Conservation (phyloP, 2,888 invertebrate species). For the Calliphora vomitoria region DNA sequence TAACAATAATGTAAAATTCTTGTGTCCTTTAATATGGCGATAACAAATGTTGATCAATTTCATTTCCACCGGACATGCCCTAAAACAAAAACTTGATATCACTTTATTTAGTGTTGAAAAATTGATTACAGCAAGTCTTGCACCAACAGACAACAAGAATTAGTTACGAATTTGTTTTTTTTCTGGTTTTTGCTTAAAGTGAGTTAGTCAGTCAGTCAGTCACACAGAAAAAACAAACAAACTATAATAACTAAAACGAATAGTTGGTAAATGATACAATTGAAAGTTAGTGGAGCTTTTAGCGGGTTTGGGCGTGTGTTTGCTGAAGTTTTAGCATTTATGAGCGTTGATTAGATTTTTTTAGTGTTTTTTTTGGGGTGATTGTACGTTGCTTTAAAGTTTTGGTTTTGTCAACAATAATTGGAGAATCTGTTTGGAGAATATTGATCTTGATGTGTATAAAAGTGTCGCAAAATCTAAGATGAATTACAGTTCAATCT, state of each 20-base stretch:
- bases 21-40: constrained; percentile 43
- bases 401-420: constrained; percentile 31
- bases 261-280: constrained; percentile 1
- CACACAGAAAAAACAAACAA: no score
- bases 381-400: constrained; percentile 37
- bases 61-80: constrained; percentile 55
- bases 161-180: constrained; percentile 8
- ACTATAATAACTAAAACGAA: neutral
- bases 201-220: no score
- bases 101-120: constrained; percentile 46
- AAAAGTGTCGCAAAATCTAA: constrained; percentile 78
- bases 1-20: constrained; percentile 21
- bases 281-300: constrained; percentile 32
- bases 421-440: constrained; percentile 47
- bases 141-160: constrained; percentile 45
- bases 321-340: constrained; percentile 7
- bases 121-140: constrained; percentile 39
- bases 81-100: constrained; percentile 46
- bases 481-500: constrained; percentile 79
- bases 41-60: constrained; percentile 45
- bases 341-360: constrained; percentile 16
- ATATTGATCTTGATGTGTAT: constrained; percentile 68
- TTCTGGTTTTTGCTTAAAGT: no score
- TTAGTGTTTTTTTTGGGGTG: constrained; percentile 39
- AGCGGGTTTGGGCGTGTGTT: constrained; percentile 21